These are phyloP conservation scores for Lasiurus borealis DNA, from an alignment of 2,113 vertebrate genomes.

Conservation along the genomic window DNA sequence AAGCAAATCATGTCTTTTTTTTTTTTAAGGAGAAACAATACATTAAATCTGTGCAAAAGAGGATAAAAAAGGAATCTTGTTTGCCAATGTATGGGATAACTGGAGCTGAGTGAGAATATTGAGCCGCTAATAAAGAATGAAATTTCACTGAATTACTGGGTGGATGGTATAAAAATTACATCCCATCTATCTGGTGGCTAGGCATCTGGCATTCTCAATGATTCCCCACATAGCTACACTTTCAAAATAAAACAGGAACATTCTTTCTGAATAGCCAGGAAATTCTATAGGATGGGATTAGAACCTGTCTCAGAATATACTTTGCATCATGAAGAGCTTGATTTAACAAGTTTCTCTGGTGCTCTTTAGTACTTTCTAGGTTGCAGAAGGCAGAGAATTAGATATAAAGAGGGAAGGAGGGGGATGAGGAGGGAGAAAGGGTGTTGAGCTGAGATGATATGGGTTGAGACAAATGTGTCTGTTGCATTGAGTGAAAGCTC, in stretches of 20 bases:
- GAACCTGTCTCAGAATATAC: neutral
- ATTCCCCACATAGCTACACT: neutral
- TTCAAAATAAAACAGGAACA: neutral
- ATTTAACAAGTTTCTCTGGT: slow-evolving; percentile 25
- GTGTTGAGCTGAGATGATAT: neutral
- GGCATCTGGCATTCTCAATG: neutral
- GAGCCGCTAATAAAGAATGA: neutral
- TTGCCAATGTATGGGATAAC: neutral
- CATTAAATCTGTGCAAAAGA: slow-evolving; percentile 26
- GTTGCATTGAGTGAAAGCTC: neutral
- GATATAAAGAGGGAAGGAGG: neutral
- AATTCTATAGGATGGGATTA: neutral
- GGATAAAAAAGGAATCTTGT: neutral
- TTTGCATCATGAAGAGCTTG: neutral
- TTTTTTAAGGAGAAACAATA: slow-evolving; percentile 29
- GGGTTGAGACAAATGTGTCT: neutral
- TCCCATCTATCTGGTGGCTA: neutral
- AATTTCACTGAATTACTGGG: neutral
- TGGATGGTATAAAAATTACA: neutral
- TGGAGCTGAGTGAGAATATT: neutral
- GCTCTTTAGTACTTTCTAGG: neutral
- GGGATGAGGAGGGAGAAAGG: neutral
- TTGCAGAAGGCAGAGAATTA: neutral
- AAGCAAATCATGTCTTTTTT: slow-evolving; percentile 51
- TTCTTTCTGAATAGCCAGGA: neutral